A percentile compares a stretch with the other conserved stretches of the same genome.
phyloP scores from a whole-genome alignment of 2,888 invertebrate genomes.

The Perdita meconis region DNA sequence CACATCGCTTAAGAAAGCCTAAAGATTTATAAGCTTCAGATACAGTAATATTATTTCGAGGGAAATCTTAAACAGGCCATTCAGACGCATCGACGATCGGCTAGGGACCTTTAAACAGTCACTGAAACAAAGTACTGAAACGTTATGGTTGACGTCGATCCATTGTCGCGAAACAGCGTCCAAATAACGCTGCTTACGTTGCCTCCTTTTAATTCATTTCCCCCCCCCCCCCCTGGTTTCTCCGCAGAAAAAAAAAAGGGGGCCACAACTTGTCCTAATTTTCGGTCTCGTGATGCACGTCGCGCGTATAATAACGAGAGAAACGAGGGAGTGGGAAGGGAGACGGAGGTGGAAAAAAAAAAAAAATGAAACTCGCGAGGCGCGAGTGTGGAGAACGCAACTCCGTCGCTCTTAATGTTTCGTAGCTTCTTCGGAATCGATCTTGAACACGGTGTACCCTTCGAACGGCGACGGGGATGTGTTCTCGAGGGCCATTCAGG shows the following conservation, averaged over 20 bases:
- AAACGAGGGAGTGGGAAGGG: no score
- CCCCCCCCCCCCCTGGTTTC: conserved; percentile 1
- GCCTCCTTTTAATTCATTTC: neutral
- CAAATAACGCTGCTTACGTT: conserved; percentile 29
- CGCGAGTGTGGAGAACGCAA: neutral
- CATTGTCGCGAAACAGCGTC: conserved; percentile 6
- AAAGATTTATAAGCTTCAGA: no score
- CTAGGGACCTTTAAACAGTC: neutral
- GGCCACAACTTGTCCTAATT: conserved; percentile 20
- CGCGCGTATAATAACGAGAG: neutral
- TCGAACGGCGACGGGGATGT: conserved; percentile 29
- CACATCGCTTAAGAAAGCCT: no score
- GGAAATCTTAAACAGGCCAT: neutral
- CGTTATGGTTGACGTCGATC: neutral
- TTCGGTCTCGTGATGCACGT: neutral
- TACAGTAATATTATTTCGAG: conserved; percentile 16
- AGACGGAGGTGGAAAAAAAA: neutral
- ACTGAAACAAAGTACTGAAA: neutral
- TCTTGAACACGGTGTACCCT: conserved; percentile 39
- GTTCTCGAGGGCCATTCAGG: conserved; percentile 32
- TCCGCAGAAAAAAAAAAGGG: neutral
- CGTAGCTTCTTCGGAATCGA: conserved; percentile 31
- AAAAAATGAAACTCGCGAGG: no score
- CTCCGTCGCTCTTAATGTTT: neutral
- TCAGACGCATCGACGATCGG: neutral